A percentile compares a stretch with the other conserved stretches of the same genome.
Conservation (phyloP, 1,140 invertebrate genomes). For the Drosophila arizonae region DNA sequence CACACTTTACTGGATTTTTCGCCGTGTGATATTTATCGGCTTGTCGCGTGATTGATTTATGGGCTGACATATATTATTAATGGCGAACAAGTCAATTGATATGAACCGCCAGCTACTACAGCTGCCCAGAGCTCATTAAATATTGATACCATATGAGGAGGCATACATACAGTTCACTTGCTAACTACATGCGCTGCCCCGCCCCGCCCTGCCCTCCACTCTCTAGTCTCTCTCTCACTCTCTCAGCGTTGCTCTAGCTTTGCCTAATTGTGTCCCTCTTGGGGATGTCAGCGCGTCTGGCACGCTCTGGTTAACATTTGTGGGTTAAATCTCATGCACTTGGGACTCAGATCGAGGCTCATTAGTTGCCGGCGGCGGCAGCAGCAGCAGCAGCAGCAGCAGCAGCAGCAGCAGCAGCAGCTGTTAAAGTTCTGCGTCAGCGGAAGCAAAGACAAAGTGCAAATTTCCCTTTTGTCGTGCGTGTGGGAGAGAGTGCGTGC, state of each 20-base stretch:
- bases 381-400: background rate
- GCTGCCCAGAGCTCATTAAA: slow-evolving; percentile 51
- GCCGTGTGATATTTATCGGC: slow-evolving; percentile 64
- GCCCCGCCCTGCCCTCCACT: background rate
- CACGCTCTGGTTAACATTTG: slow-evolving; percentile 20
- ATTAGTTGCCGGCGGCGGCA: slow-evolving; percentile 28
- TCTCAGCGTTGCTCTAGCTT: too few relatives aligned
- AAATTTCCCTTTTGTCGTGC: slow-evolving; percentile 60
- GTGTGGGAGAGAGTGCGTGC: background rate
- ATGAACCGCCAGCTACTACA: slow-evolving; percentile 28
- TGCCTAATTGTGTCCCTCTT: slow-evolving; percentile 40
- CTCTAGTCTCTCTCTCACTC: too few relatives aligned
- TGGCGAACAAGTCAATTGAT: slow-evolving; percentile 71
- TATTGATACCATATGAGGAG: slow-evolving; percentile 47
- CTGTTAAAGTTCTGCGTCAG: slow-evolving; percentile 41
- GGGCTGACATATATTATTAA: slow-evolving; percentile 63
- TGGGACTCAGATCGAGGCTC: slow-evolving; percentile 22
- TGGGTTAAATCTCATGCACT: slow-evolving; percentile 31
- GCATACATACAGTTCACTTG: slow-evolving; percentile 26
- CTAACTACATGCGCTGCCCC: background rate
- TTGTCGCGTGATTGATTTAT: slow-evolving; percentile 79
- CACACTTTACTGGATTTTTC: background rate
- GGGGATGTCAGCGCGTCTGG: slow-evolving; percentile 14
- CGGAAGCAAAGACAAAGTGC: slow-evolving; percentile 63
- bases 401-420: slow-evolving; percentile 10